Conservation (phyloP, 2,888 invertebrate genomes). For the Alentia gelatinosa region DNA sequence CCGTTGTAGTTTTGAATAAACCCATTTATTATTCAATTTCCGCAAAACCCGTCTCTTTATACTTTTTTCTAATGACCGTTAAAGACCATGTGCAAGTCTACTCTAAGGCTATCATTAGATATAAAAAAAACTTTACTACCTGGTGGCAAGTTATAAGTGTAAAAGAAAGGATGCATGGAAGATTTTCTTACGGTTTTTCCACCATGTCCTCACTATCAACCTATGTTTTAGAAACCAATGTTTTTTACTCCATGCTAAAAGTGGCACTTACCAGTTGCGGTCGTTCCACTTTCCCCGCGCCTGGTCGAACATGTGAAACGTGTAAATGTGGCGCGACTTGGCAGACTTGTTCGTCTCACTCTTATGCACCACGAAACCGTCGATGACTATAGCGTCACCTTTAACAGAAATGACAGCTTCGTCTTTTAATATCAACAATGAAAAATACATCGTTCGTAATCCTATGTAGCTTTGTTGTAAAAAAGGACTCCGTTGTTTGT, state of each 20-base stretch:
- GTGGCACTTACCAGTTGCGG: slow-evolving; percentile 29
- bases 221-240: background rate
- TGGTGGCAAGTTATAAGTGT: background rate
- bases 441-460: too few relatives aligned
- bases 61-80: too few relatives aligned
- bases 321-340: slow-evolving; percentile 94
- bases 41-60: too few relatives aligned
- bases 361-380: slow-evolving; percentile 95
- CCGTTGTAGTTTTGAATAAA: too few relatives aligned
- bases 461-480: too few relatives aligned
- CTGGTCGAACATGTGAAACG: slow-evolving; percentile 94
- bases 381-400: slow-evolving; percentile 92
- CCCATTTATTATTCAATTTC: too few relatives aligned
- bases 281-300: slow-evolving; percentile 84
- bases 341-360: slow-evolving; percentile 92
- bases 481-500: too few relatives aligned
- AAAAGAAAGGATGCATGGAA: background rate
- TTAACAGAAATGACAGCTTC: background rate
- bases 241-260: background rate
- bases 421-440: too few relatives aligned
- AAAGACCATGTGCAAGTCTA: too few relatives aligned
- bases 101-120: background rate
- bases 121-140: background rate
- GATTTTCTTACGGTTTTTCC: background rate
- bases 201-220: background rate